These are phyloP conservation scores for Tricholaema leucomelas DNA, from an alignment of 2,113 vertebrate genomes.

Conservation along the genomic window DNA sequence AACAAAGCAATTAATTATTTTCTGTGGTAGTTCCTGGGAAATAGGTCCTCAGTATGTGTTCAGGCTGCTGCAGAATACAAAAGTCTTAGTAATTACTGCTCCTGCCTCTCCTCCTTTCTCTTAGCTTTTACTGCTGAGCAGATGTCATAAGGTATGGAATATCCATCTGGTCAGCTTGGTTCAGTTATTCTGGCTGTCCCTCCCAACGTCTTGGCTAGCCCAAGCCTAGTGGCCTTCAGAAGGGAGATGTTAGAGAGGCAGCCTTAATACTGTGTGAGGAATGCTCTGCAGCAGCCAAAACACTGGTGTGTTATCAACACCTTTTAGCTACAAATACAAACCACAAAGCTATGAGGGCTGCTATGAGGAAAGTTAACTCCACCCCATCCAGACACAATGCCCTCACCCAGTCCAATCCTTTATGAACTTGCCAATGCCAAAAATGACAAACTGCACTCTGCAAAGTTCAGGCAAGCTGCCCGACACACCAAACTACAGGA, in stretches of 20 bases:
- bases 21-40: neutral
- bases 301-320: neutral
- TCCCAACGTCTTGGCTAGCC: neutral
- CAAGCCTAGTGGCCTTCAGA: neutral
- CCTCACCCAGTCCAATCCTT: neutral
- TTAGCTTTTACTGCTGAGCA: neutral
- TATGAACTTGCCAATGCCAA: neutral
- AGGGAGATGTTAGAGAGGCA: neutral
- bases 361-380: neutral
- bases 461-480: neutral
- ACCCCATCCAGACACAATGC: neutral
- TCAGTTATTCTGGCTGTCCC: neutral
- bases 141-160: neutral
- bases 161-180: neutral
- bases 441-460: neutral
- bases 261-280: accelerated
- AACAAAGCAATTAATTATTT: neutral
- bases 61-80: neutral
- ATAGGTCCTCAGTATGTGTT: accelerated
- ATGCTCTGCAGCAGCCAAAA: neutral
- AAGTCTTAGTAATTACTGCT: neutral
- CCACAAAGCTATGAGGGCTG: neutral
- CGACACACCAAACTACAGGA: neutral
- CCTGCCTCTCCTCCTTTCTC: neutral
- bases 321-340: neutral